Evolutionary conservation across 2,113 vertebrate species (phyloP), one percentile per base, ranked within the genome.

Genomic region (Pygathrix nemaeus): DNA sequence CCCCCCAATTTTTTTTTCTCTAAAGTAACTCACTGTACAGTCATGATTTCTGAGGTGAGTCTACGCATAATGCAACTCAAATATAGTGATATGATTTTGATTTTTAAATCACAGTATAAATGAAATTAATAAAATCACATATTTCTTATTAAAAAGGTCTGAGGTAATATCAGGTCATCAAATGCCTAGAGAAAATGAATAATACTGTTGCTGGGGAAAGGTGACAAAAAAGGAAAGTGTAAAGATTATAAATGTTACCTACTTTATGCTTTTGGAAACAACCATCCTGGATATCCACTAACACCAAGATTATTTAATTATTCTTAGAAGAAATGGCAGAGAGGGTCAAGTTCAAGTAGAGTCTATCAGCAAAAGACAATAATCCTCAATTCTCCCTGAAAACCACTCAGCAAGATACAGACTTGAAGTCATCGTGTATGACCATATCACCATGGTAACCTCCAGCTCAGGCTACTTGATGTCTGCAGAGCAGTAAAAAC

Each of bases 401-500:
- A 96, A 87, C 92, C 95, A 43, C 50, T 90, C 93, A 87, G 94
- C 86, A 93, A 95, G 95, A 97, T 92, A 61, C 52, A 85, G 70
- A 88, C 90, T 61, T 94, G 40, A 95, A 97, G 94, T 86, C 86
- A 93, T 95, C 66, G 64, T 93, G 43, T 81, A 86, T 86, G 94
- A 45, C 82, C 93, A 82, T 66, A 97, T 98, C 95, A 97, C 97
- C 97, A 98, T 98, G 98, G 98, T 86, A 98, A 98, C 98, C 72
- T 95, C 43, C 93, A 96, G 78, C 90, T 95, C 93, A 88, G 73
- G 76, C 93, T 88, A 92, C 88, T 88, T 79, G 87, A 52, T 85
- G 45, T 93, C 96, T 88, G 64, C 85, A 95, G 57, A 96, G 83
- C 59, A 88, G 32, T 92, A 81, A 97, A 48, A 97, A 70, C 76